phyloP scores from a whole-genome alignment of 2,113 vertebrate species.

The Jacana jacana region DNA sequence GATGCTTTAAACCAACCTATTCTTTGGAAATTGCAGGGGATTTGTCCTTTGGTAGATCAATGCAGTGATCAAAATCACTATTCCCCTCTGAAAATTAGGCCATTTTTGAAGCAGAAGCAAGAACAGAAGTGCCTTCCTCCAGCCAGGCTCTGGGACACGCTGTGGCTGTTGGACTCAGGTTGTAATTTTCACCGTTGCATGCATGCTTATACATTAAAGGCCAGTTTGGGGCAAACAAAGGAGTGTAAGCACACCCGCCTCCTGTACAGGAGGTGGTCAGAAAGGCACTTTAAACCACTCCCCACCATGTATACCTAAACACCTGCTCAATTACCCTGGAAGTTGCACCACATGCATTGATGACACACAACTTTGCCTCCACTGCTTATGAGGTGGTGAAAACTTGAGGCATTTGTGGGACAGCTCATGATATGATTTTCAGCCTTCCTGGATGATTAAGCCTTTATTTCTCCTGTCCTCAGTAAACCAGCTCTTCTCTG shows the following conservation, averaged over 20 bases:
- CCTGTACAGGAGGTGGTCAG: not conserved
- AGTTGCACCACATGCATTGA: fast-evolving
- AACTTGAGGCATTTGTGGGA: not conserved
- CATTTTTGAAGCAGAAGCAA: not conserved
- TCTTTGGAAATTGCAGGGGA: slow-evolving; percentile 39
- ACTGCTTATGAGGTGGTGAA: not conserved
- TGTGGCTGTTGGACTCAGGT: not conserved
- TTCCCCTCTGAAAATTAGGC: slow-evolving; percentile 7
- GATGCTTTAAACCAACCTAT: slow-evolving; percentile 12
- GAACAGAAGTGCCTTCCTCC: not conserved
- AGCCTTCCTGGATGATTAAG: slow-evolving; percentile 16
- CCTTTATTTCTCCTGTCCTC: slow-evolving; percentile 15
- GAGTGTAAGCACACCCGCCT: not conserved
- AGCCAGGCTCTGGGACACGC: not conserved
- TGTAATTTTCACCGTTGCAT: not conserved
- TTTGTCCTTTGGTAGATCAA: not conserved
- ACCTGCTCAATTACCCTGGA: not conserved
- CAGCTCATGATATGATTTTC: not conserved
- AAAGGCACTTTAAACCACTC: not conserved
- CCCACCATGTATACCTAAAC: not conserved
- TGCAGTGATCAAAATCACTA: not conserved
- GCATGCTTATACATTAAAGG: not conserved
- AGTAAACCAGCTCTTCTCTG: not conserved
- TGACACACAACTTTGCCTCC: not conserved
- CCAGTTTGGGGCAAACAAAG: not conserved